These are phyloP conservation scores for Drosophila peninsularis DNA, from an alignment of 2,888 invertebrate genomes.

Conservation along the genomic window DNA sequence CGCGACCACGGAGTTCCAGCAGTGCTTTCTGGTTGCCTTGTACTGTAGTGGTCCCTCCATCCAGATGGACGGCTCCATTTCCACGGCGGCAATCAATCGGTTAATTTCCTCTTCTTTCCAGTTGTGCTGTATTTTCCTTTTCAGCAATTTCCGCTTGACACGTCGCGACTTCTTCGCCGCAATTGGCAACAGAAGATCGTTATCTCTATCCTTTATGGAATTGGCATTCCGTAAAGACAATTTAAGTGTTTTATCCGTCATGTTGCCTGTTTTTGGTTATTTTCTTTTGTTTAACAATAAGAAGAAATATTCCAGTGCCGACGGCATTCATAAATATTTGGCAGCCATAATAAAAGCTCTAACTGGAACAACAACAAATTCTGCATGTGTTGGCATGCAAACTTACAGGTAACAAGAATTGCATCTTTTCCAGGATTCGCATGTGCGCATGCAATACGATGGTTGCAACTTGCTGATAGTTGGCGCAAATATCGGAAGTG, in stretches of 20 bases:
- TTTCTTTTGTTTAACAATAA: not conserved
- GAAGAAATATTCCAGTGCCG: not conserved
- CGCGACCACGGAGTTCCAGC: constrained; percentile 9
- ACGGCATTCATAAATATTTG: not conserved
- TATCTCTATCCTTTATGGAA: not conserved
- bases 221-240: not conserved
- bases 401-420: not conserved
- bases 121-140: constrained; percentile 18
- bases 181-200: not conserved
- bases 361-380: not conserved
- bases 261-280: not conserved
- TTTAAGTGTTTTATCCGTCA: constrained; percentile 1
- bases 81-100: constrained; percentile 14
- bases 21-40: not conserved
- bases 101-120: constrained; percentile 14
- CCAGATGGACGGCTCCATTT: constrained; percentile 16
- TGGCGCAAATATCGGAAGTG: not conserved
- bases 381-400: not conserved
- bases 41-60: not conserved
- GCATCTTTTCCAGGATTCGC: constrained; percentile 1
- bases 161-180: constrained; percentile 2
- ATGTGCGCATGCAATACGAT: constrained; percentile 8
- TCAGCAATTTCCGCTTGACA: not conserved
- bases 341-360: not conserved
- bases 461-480: not conserved